phyloP scores from a whole-genome alignment of 2,888 invertebrate species.

The Monopis laevigella region DNA sequence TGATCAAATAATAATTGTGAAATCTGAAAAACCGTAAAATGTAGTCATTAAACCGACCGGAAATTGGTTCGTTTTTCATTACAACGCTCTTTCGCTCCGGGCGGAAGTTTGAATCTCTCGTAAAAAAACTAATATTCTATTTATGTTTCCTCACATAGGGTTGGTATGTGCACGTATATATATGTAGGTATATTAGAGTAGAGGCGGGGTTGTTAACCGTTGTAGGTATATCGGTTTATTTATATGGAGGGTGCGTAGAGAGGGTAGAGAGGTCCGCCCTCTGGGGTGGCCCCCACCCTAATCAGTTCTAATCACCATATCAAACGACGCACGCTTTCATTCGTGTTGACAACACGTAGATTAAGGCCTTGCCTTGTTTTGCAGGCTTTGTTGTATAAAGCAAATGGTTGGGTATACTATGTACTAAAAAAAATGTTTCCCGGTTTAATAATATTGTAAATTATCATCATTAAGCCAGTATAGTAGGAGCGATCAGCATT shows the following conservation, averaged over 20 bases:
- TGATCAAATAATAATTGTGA: background rate
- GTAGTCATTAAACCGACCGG: conserved; percentile 28
- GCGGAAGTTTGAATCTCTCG: conserved; percentile 42
- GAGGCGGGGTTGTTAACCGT: conserved; percentile 29
- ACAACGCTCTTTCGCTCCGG: conserved; percentile 41
- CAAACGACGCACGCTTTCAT: conserved; percentile 63
- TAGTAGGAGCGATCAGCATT: too few relatives aligned
- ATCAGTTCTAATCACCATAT: conserved; percentile 68
- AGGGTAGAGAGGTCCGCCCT: conserved; percentile 28
- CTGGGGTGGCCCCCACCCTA: conserved; percentile 33
- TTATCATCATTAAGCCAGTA: too few relatives aligned
- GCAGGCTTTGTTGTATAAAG: background rate
- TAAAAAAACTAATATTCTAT: conserved; percentile 60
- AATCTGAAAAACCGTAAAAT: conserved; percentile 12
- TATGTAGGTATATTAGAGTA: conserved; percentile 24
- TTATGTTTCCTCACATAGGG: conserved; percentile 37
- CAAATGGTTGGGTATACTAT: too few relatives aligned
- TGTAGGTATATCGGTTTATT: conserved; percentile 58
- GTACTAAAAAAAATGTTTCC: too few relatives aligned
- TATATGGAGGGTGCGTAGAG: conserved; percentile 58
- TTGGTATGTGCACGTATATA: background rate
- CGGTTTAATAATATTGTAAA: too few relatives aligned
- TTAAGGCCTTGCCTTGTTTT: conserved; percentile 2
- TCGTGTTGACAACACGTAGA: conserved; percentile 49
- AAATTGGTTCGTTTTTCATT: conserved; percentile 56